These are phyloP conservation scores for Drosophila sulfurigaster DNA, from an alignment of 1,140 invertebrate species.

Conservation along the genomic window DNA sequence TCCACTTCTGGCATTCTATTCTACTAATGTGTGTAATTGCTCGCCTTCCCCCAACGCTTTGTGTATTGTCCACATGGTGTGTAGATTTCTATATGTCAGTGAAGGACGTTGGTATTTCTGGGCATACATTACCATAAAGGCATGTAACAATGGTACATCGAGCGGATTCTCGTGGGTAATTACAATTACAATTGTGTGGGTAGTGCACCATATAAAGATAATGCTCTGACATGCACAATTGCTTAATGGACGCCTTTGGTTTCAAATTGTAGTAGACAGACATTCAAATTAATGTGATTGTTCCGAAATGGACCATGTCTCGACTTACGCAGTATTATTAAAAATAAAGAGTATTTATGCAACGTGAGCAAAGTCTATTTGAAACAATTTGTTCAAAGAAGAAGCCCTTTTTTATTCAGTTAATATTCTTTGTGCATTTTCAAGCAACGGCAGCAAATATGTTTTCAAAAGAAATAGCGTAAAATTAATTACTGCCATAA, in stretches of 20 bases:
- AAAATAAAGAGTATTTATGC: too few relatives aligned
- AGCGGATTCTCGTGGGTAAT: slow-evolving; percentile 27
- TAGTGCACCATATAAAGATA: slow-evolving; percentile 26
- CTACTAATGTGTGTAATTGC: slow-evolving; percentile 22
- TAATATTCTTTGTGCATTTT: not conserved
- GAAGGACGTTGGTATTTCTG: slow-evolving; percentile 34
- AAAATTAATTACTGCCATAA: slow-evolving; percentile 36
- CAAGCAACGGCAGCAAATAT: not conserved
- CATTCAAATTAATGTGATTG: not conserved
- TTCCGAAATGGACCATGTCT: not conserved
- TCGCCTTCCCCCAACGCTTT: not conserved
- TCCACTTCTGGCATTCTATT: slow-evolving; percentile 14
- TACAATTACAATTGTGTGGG: slow-evolving; percentile 38
- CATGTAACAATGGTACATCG: not conserved
- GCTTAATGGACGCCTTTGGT: slow-evolving; percentile 36
- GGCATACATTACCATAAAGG: slow-evolving; percentile 2
- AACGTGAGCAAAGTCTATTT: not conserved
- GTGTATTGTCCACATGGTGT: not conserved
- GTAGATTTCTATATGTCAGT: slow-evolving; percentile 14
- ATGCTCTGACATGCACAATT: slow-evolving; percentile 28
- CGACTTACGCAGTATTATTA: too few relatives aligned
- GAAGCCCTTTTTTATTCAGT: slow-evolving; percentile 3
- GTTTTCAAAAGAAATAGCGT: slow-evolving; percentile 6
- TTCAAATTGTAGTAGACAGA: slow-evolving; percentile 11
- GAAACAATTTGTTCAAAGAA: not conserved